Base-by-base conservation (phyloP, 2,888 invertebrate species). In the Parthenolecanium corni region DNA sequence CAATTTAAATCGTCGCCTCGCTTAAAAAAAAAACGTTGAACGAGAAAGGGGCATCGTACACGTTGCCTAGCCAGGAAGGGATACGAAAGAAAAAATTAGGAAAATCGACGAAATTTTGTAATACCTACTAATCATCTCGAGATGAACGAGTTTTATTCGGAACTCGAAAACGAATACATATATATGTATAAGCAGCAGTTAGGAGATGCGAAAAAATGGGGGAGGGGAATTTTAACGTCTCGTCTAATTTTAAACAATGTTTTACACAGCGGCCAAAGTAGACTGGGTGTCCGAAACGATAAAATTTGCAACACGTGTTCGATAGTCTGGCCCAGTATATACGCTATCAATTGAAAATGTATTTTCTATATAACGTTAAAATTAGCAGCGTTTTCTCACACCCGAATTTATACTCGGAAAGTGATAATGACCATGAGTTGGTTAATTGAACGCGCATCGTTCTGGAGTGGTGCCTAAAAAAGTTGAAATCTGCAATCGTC, bases 381-480 rank as follows among this genome's bases (percentile, higher is more conserved):
- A 42, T 42, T 42, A 18, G 44, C 44, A 42, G 14, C 44, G 18
- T 42, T 31, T 42, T 42, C 44, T 16, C 44, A 42, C 44, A 18
- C 44, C 44, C 44, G 5, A 18, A 18, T 16, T 42, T 18, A 42
- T 18, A 42, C 44, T 42, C 44, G 6, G 44, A 42, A 42, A 42
- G 44, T 42, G 44, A 42, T 42, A 42, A 42, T 42, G 44, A 42
- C 44, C 44, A 42, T 42, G 44, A 42, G 44, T 42, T 42, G 6
- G 44, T 42, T 42, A 42, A 42, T 42, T 42, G 44, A 42, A 42
- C 44, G 44, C 44, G 44, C 6, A 16, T 4, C n/a, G 14, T 42
- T 42, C 44, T 42, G 44, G 44, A 42, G 44, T 14, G 18, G 16
- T 42, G 44, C 44, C 44, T 14, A 42, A 42, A 42, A 42, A 42